Conservation (phyloP, 2,113 vertebrate genomes). For the Laticauda colubrina region DNA sequence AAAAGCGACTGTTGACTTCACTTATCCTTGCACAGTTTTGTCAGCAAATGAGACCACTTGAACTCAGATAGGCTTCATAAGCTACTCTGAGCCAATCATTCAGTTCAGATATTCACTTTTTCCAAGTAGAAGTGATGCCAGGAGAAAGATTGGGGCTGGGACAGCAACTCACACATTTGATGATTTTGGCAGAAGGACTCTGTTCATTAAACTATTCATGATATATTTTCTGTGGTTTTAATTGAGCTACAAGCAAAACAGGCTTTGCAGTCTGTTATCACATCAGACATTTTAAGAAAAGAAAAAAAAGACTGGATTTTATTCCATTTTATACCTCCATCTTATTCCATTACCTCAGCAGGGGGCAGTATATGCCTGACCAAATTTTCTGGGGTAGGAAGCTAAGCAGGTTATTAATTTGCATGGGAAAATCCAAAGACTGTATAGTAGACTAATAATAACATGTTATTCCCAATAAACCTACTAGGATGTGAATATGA, state of each 20-base stretch:
- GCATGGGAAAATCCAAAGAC: not conserved
- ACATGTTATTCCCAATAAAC: not conserved
- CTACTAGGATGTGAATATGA: not conserved
- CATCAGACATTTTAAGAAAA: not conserved
- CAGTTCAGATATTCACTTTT: constrained; percentile 35
- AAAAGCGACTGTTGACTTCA: not conserved
- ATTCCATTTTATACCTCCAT: not conserved
- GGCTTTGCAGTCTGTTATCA: not conserved
- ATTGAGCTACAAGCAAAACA: constrained; percentile 13
- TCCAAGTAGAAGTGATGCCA: constrained; percentile 12
- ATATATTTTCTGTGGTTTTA: constrained; percentile 17
- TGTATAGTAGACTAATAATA: not conserved
- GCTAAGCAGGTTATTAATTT: not conserved
- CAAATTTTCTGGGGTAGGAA: not conserved
- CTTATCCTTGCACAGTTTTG: not conserved
- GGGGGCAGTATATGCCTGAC: not conserved
- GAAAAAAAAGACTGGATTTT: not conserved
- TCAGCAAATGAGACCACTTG: not conserved
- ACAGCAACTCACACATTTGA: constrained; percentile 9
- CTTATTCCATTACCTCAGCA: not conserved
- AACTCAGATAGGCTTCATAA: constrained; percentile 6
- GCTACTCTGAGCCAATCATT: constrained; percentile 38
- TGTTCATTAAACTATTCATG: constrained; percentile 18
- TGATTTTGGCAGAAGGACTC: constrained; percentile 18
- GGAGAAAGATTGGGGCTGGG: not conserved